Conservation (phyloP, 2,888 invertebrate genomes). For the Tupiocoris notatus region DNA sequence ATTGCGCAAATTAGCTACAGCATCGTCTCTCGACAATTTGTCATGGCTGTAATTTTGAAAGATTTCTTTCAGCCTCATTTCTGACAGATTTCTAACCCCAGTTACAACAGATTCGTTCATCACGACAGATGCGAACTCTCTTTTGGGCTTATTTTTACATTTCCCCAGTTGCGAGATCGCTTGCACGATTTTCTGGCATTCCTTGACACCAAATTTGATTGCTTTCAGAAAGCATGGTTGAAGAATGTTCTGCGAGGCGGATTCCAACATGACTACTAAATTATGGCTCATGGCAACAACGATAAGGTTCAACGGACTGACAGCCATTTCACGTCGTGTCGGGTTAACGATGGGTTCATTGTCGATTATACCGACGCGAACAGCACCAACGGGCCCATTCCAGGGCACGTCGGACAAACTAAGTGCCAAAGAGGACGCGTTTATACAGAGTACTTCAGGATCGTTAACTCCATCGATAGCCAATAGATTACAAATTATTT, state of each 20-base stretch:
- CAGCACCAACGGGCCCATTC: conserved; percentile 93
- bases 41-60: conserved; percentile 75
- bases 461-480: conserved; percentile 84
- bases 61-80: conserved; percentile 74
- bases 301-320: conserved; percentile 78
- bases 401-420: conserved; percentile 93
- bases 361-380: conserved; percentile 77
- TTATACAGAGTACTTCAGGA: conserved; percentile 88
- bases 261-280: conserved; percentile 90
- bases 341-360: conserved; percentile 79
- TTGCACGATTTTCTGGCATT: conserved; percentile 74
- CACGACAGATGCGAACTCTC: conserved; percentile 59
- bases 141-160: conserved; percentile 69
- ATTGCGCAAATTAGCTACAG: conserved; percentile 67
- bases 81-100: conserved; percentile 65
- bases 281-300: conserved; percentile 76
- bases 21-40: conserved; percentile 80
- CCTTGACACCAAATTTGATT: conserved; percentile 77
- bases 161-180: conserved; percentile 72
- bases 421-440: conserved; percentile 91
- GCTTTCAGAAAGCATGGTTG: conserved; percentile 81
- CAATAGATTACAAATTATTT: conserved; percentile 87
- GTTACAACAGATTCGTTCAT: conserved; percentile 58
- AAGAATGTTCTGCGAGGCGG: conserved; percentile 72
- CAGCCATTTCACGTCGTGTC: conserved; percentile 73